Conservation (phyloP, 2,113 vertebrate genomes). For the Passerina amoena region DNA sequence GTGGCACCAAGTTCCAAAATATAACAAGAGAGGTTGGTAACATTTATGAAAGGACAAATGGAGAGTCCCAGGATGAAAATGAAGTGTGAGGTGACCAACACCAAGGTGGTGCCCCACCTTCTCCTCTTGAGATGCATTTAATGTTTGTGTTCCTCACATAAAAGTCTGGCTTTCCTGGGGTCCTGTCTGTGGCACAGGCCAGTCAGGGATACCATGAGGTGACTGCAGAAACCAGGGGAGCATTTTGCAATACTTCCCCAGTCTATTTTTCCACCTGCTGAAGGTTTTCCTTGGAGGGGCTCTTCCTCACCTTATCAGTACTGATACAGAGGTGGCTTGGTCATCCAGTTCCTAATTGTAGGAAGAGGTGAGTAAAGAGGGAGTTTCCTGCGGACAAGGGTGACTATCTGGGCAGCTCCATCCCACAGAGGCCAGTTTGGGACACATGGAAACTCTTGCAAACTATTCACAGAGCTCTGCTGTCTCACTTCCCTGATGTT, state of each 20-base stretch:
- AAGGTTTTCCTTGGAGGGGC: neutral
- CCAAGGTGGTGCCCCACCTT: neutral
- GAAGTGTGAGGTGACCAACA: neutral
- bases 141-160: neutral
- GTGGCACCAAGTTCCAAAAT: neutral
- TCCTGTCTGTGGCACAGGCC: neutral
- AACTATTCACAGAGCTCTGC: neutral
- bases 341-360: constrained; percentile 9
- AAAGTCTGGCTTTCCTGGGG: neutral
- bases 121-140: neutral
- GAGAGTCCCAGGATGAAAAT: neutral
- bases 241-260: neutral
- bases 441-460: neutral
- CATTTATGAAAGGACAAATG: neutral
- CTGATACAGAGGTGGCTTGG: neutral
- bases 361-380: constrained; percentile 31
- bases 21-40: neutral
- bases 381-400: neutral
- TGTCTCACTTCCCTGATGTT: neutral
- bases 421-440: neutral
- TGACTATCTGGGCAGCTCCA: neutral
- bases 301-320: neutral
- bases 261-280: neutral
- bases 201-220: neutral
- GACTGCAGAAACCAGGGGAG: neutral